Base-by-base conservation (phyloP, 2,113 vertebrate genomes). In the Numida meleagris region DNA sequence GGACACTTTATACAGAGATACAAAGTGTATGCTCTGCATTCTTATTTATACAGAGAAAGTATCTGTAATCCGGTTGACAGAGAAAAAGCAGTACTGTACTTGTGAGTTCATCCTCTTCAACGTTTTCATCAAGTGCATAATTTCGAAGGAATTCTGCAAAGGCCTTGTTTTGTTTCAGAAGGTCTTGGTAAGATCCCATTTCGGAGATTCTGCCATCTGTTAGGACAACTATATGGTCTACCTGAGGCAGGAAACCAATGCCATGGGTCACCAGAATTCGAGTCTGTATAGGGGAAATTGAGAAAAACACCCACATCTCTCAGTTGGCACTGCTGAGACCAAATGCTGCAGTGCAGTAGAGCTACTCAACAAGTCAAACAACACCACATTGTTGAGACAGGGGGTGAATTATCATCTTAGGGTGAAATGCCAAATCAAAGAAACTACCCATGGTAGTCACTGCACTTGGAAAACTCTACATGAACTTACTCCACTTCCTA, bases 131-230 rank as follows among this genome's bases (percentile, higher is more conserved):
- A 9, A 98, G 92, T 0, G 98, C 93, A 33, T 99, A 99, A 98
- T 99, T 99, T n/a, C 97, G 97, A 65, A 99, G 97, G 84, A 99
- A 99, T 93, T 99, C 99, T 4, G 99, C 99, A 38, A 99, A 99
- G 74, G 98, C 97, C 18, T 98, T 98, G 1, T 99, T 98, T 89
- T 98, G 98, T 21, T 98, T 96, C 90, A 99, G 97, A 88, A 99
- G 98, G 25, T 98, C 98, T 77, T 98, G 97, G 93, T 99, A 99
- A 83, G 99, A 99, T 74, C 99, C 99, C 98, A 97, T 98, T 94
- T 99, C 99, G 1, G 99, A 99, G 90, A 99, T 98, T 65, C 94
- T 97, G 31, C 99, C 99, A 0, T 99, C 98, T 91, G 98, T 98
- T 23, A 99, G 93, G 87, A 99, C 99, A 78, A 99, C 62, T 55